Evolutionary conservation across 1,140 invertebrate genomes (phyloP).

Genomic region (Adoxophyes honmai): DNA sequence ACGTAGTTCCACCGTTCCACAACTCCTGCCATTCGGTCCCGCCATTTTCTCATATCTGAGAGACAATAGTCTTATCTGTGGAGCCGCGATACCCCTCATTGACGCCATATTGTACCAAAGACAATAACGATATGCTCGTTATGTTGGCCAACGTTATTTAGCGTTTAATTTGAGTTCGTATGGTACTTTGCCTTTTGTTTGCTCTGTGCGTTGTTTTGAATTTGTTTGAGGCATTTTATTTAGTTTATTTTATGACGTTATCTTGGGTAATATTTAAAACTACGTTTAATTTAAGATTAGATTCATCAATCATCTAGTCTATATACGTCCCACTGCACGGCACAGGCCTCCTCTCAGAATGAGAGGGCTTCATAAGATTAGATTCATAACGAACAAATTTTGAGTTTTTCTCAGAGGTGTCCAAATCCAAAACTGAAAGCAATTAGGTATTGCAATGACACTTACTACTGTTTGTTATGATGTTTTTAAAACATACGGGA

Average conservation of each 20-base stretch:
- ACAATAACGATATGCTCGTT: conserved; percentile 11
- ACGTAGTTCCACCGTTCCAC: not conserved
- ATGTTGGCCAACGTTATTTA: conserved; percentile 6
- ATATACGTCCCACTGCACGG: no score
- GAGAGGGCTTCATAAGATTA: no score
- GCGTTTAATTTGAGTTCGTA: not conserved
- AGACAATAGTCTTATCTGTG: conserved; percentile 13
- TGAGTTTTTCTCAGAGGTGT: no score
- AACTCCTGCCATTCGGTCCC: not conserved
- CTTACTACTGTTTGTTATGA: no score
- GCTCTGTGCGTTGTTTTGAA: not conserved
- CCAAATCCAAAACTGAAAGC: no score
- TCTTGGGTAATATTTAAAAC: conserved; percentile 16
- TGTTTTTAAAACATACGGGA: no score
- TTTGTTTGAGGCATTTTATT: no score
- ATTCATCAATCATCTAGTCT: no score
- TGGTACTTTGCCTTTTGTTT: conserved; percentile 2
- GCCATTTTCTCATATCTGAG: conserved; percentile 1
- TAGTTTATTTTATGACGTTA: conserved; percentile 15
- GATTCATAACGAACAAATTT: no score
- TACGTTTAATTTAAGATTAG: no score
- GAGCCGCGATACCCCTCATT: conserved; percentile 9
- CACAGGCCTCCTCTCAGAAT: no score
- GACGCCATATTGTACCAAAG: not conserved
- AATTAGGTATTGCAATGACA: no score